Base-by-base conservation (phyloP, 2,888 invertebrate genomes). In the Muscina levida region DNA sequence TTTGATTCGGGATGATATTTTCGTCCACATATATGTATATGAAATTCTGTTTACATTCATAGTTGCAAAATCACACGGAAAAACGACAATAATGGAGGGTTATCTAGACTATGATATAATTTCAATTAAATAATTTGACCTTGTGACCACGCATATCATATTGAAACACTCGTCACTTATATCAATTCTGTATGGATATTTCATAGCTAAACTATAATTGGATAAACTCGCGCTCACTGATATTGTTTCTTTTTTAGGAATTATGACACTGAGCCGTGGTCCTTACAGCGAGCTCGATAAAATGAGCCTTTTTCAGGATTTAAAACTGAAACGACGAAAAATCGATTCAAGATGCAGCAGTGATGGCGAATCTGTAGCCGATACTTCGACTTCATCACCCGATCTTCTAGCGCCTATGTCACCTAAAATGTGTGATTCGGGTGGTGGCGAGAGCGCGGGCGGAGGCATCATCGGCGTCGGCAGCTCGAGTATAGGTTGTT, bases 291-390 rank as follows among this genome's bases (percentile, higher is more conserved):
- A 97, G 95, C 95, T 96, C 94, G 96, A 96, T 96, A 97, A 96
- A 93, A 97, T 97, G 97, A 97, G 97, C 96, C 96, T 97, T 93
- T 97, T 97, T 94, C 97, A 97, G 95, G 97, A 97, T 94, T 95
- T 97, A 93, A 98, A 98, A 93, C 93, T 98, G 92, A 98, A 98
- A 94, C 95, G 97, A 93, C 96, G 97, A 93, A 97, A 98, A 94
- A 96, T 97, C 92, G 97, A 97, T 93, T 97, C 97, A 92, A 94
- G 97, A 93, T 96, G 97, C 93, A 97, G 97, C 92, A 97, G 97
- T 92, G 97, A 97, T 95, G 97, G 97, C 94, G 97, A 97, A 93
- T 97, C 96, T 91, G 95, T 96, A 92, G 96, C 96, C 91, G 97
- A 97, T 92, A 96, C 97, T 91, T 96, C 96, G 91, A 96, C 96